Base-by-base conservation (phyloP, 2,113 vertebrate species). In the Colinus virginianus region DNA sequence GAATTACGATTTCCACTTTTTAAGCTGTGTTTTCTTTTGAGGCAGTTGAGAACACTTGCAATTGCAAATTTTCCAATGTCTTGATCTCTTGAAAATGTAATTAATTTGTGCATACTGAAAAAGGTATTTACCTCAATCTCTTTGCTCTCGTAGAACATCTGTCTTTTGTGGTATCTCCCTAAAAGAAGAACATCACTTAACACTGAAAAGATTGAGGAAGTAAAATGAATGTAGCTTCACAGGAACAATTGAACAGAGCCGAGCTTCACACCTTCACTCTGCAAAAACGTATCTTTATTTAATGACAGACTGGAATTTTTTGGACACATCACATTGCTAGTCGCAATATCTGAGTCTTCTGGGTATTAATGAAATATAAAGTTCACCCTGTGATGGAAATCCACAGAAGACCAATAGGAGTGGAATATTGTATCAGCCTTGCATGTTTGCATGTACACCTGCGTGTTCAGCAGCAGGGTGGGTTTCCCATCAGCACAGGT, bases 381-480 rank as follows among this genome's bases (percentile, higher is more conserved):
- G 66, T 66, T 66, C 36, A 40, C 26, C 45, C 30, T 53, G 11
- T 64, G 28, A 12, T 51, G 28, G 38, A 32, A 32, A 78, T 51
- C 36, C 49, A 13, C 20, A 25, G 30, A 64, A 51, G 36, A 19
- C 12, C 22, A 26, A 13, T 26, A 23, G 23, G 36, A 25, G 28
- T 53, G 20, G 34, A 53, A 9, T 32, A 12, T 23, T 5, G 7
- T 28, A 61, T 20, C n/a, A 36, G 25, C 56, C 23, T 28, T 61
- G 4, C 10, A 2, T 1, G 1, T 10, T 28, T 61, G 4, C 10
- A 2, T 1, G 1, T 10, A 4, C 22, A 19, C 12, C 45, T 68
- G 70, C 30, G 11, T 53, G 22, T 15, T 51, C 19, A 26, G 55
- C 40, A 42, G 46, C 56, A 81, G 46, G 74, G 64, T 14, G 55